Base-by-base conservation (phyloP, 2,113 vertebrate genomes). In the Brachyistius frenatus region DNA sequence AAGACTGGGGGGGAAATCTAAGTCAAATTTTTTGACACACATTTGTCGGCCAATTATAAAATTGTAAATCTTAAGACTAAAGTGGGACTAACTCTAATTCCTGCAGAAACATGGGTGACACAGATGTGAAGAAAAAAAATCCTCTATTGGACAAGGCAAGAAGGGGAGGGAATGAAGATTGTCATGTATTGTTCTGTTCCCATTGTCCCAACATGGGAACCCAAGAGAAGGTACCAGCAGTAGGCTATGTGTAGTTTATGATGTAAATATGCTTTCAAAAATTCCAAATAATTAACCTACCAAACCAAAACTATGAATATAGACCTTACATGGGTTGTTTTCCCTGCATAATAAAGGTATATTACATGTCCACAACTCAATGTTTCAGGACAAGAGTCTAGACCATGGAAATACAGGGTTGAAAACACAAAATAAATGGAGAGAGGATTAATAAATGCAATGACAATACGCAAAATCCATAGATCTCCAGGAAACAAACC, bases 401-500 rank as follows among this genome's bases (percentile, higher is more conserved):
- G 11, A 35, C 53, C 23, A 30, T 32, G n/a, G 33, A 54, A 16
- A 69, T n/a, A 1, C 44, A 23, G 44, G 23, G 32, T 33, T 68
- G 5, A 62, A 56, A 36, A n/a, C 8, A 56, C 10, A 10, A 13
- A n/a, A 23, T 23, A 5, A 31, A 57, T 15, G 11, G 3, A 52
- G 4, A 39, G 2, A 52, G 4, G 46, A 52, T 10, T 33, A 44
- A 55, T 55, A 36, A 13, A 53, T 64, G 3, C 11, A 33, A 60
- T 56, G 30, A 66, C 2, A 46, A 46, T 46, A 57, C 2, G 33
- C 49, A 41, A 68, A 63, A 30, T 56, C 39, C 41, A 39, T 30
- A 31, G 35, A 4, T 55, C 8, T 35, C n/a, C 14, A 32, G 41
- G 2, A 79, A 66, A 75, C 46, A 63, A 58, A 33, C 15, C 49